Evolutionary conservation across 92 coral and sea anemone genomes (phyloP).

Genomic region (Micromussa lordhowensis): DNA sequence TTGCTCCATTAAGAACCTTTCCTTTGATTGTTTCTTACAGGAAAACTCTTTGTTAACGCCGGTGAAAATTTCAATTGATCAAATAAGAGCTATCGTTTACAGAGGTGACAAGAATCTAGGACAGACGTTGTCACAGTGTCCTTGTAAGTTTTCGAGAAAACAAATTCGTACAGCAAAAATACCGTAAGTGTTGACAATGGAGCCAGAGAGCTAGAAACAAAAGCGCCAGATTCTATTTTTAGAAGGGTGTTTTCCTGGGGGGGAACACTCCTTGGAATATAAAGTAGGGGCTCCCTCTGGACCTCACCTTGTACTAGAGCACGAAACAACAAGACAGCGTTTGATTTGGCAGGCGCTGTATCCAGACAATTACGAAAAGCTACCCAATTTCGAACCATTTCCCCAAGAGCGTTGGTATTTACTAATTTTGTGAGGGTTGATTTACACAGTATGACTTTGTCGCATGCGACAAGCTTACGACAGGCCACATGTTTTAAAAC

Average conservation of each 20-base stretch:
- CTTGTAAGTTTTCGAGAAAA: not conserved
- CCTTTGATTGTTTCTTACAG: not conserved
- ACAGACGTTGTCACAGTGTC: not conserved
- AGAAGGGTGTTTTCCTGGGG: not conserved
- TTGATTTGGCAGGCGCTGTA: too few relatives aligned
- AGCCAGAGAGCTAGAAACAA: too few relatives aligned
- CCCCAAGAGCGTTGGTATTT: too few relatives aligned
- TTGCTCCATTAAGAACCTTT: not conserved
- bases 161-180: not conserved
- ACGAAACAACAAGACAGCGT: not conserved
- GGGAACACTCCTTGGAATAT: not conserved
- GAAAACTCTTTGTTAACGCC: slow-evolving; percentile 2
- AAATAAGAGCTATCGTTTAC: not conserved
- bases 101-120: not conserved
- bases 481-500: too few relatives aligned
- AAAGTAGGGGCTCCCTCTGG: not conserved
- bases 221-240: too few relatives aligned
- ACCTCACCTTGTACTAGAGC: not conserved
- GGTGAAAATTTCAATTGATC: not conserved
- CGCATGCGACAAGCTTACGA: too few relatives aligned
- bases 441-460: too few relatives aligned
- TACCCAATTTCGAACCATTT: too few relatives aligned
- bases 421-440: too few relatives aligned
- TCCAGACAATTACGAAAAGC: too few relatives aligned
- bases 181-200: not conserved